Base-by-base conservation (phyloP, 2,113 vertebrate genomes). In the Tringa solitaria region DNA sequence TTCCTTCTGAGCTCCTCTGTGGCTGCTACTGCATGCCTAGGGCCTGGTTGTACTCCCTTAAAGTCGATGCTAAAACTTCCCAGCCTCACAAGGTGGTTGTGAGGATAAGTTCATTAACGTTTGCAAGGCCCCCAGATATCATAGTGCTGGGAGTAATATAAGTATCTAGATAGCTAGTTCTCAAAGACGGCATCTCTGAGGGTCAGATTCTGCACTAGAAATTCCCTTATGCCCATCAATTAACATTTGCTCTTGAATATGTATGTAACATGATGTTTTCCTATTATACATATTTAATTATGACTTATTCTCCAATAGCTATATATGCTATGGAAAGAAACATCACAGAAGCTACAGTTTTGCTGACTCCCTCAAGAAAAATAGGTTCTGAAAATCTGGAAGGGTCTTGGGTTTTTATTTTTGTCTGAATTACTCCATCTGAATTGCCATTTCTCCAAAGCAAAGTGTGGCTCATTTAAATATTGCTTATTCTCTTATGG, bases 101-200 rank as follows among this genome's bases (percentile, higher is more conserved):
- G 96, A 96, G 95, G 95, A 97, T 97, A 97, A 96, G 96, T 97
- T 97, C 96, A 97, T 97, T 97, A 97, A 97, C 95, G 94, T 96
- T 96, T 97, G 89, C 93, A 83, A 96, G 93, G 96, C 95, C 96
- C 96, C 96, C 93, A 97, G 96, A 97, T 97, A 97, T 97, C 95
- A 90, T 94, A 97, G 96, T 90, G 95, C 96, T 97, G 95, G 96
- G 96, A 97, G 96, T 97, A 97, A 97, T 96, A 96, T 92, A 91
- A 96, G 95, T 97, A 88, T 96, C 96, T 97, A 97, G 90, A 95
- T 96, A 96, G 92, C 95, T 96, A 56, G 92, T 96, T 96, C 96
- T 96, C 90, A 96, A 95, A 96, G 92, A 95, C 92, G 84, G 96
- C 85, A 96, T 94, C 96, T 97, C 96, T 96, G 88, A 94, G 96